Conservation (phyloP, 2,113 vertebrate genomes). For the Elachura formosa region DNA sequence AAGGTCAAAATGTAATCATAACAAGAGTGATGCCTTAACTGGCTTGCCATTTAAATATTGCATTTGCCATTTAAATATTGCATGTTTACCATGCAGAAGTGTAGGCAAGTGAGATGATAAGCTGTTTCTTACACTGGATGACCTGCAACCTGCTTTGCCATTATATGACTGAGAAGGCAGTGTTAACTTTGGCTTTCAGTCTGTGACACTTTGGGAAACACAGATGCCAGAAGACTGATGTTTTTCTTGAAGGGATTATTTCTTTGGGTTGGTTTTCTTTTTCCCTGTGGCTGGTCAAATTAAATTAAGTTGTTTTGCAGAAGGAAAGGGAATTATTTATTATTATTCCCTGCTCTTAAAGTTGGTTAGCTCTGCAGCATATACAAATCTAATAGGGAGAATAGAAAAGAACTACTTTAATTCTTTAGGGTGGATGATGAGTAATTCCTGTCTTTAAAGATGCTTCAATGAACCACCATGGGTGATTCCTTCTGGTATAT, state of each 20-base stretch:
- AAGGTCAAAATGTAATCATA: conserved; percentile 42
- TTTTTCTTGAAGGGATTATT: conserved; percentile 51
- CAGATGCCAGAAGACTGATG: conserved; percentile 29
- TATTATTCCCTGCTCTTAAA: conserved; percentile 10
- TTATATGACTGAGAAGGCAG: not conserved
- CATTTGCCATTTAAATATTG: conserved; percentile 32
- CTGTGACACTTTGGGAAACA: conserved; percentile 19
- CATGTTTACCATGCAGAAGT: not conserved
- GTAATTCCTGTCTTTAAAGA: not conserved
- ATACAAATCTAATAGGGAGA: conserved; percentile 12
- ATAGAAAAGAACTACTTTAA: not conserved
- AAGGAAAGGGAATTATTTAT: conserved; percentile 30
- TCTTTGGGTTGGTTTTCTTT: not conserved
- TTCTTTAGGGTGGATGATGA: conserved; percentile 6
- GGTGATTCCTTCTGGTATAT: not conserved
- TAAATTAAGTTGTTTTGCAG: conserved; percentile 54
- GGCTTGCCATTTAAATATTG: conserved; percentile 27
- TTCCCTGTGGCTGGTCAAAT: conserved; percentile 4
- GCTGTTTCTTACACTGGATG: not conserved
- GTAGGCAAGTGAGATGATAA: not conserved
- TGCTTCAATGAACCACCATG: not conserved
- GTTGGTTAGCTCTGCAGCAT: conserved; percentile 9
- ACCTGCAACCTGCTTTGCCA: not conserved
- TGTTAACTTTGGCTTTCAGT: not conserved
- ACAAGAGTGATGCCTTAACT: conserved; percentile 8